Conservation (phyloP, 2,888 invertebrate species). For the Sinodicranocentrus sp. region DNA sequence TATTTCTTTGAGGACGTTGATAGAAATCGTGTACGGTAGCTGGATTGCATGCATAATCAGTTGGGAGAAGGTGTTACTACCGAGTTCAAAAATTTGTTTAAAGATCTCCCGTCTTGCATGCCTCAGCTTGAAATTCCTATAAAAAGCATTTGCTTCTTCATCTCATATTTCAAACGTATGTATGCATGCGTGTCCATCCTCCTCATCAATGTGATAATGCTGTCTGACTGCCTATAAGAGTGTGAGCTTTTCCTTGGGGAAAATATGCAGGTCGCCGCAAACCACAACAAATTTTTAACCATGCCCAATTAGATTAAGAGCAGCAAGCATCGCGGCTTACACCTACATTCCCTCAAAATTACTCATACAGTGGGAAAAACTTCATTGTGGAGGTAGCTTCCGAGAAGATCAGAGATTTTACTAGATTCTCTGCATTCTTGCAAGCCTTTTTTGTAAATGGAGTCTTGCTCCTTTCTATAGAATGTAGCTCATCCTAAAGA, state of each 20-base stretch:
- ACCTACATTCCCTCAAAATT: no score
- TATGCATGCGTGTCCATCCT: background rate
- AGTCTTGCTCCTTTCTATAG: no score
- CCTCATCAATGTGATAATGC: no score
- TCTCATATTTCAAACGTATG: no score
- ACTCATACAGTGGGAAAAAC: no score
- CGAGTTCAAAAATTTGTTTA: conserved; percentile 12
- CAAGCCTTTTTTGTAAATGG: no score
- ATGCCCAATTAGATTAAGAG: conserved; percentile 49
- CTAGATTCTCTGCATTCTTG: no score
- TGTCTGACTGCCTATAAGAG: no score
- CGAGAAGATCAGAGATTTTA: no score
- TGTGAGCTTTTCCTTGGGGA: conserved; percentile 6
- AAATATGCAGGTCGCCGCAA: conserved; percentile 27
- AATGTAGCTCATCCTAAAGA: no score
- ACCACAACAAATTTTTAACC: conserved; percentile 53
- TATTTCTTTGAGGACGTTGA: background rate
- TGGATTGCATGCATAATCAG: conserved; percentile 35
- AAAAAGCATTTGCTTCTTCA: background rate
- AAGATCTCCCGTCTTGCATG: background rate
- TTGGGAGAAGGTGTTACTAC: conserved; percentile 48
- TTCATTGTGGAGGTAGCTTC: no score
- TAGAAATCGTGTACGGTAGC: conserved; percentile 33
- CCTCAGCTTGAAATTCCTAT: background rate
- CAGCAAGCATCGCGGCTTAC: conserved; percentile 2